Base-by-base conservation (phyloP, 2,888 invertebrate genomes). In the Oeneis ivallda region DNA sequence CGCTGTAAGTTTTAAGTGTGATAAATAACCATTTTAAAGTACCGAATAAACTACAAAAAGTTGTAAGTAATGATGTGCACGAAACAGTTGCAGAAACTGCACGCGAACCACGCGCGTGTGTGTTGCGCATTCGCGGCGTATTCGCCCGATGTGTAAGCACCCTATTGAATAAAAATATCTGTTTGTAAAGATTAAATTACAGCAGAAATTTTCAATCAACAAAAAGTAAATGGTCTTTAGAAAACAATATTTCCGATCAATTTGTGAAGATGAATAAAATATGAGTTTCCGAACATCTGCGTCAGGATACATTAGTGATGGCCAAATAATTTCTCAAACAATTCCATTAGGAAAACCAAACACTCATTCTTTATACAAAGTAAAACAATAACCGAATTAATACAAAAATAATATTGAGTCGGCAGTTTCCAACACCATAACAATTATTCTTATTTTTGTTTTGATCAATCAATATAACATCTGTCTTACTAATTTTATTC, bases 211-310 rank as follows among this genome's bases (percentile, higher is more conserved):
- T 67, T 58, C 62, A 60, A 67, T 67, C 61, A 60, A 47, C 63
- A 41, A 56, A 56, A 41, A 56, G 49, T 60, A 65, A 62, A 62
- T 62, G 58, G 49, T 54, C 49, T 56, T 50, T 26, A 62, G 49
- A 39, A 62, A 45, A 61, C 37, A 61, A 61, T 57, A 67, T 64
- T 67, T 58, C 45, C 56, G 47, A 61, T 64, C 52, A 61, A 64
- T 61, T 60, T 53, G 37, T 34, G 17, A 19, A 49, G 32, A 52
- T 59, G 49, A 66, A 63, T 63, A 49, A 63, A 66, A 63, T 63
- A 66, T 56, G 63, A 64, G 61, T 57, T 64, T 62, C 26, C n/a
- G 58, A 64, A 52, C 64, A 64, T 64, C 61, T 64, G 64, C 50
- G 63, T 60, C 64, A 32, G 57, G 64, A 56, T 63, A 61, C 64